A percentile compares a stretch with the other conserved stretches of the same genome.
phyloP scores from a whole-genome alignment of 2,888 invertebrate genomes.

The Cryptops parisi region DNA sequence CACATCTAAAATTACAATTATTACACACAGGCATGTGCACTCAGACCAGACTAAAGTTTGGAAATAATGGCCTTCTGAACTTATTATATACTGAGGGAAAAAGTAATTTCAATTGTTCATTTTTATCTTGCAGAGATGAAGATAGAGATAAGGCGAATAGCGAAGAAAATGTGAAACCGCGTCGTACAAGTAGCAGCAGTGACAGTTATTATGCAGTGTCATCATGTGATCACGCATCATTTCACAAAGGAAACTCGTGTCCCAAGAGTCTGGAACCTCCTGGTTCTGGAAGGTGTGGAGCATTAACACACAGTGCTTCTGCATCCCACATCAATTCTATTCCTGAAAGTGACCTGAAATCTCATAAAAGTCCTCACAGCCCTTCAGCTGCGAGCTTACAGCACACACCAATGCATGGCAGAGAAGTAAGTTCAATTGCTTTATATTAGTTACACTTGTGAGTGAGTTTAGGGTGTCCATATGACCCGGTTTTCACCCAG shows the following conservation, averaged over 20 bases:
- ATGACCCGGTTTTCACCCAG: too few relatives aligned
- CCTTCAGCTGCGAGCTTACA: slow-evolving; percentile 5
- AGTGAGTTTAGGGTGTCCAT: too few relatives aligned
- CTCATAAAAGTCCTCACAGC: slow-evolving; percentile 1
- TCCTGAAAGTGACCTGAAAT: neutral
- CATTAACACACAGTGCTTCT: slow-evolving; percentile 15
- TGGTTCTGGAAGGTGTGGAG: neutral
- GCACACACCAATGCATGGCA: neutral
- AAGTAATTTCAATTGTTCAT: neutral
- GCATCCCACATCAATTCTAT: slow-evolving; percentile 14
- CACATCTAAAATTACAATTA: too few relatives aligned
- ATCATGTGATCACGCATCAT: neutral
- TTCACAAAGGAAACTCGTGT: neutral
- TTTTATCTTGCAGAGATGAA: slow-evolving; percentile 42
- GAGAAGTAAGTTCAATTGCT: neutral
- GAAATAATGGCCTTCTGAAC: too few relatives aligned
- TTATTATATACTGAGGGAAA: too few relatives aligned
- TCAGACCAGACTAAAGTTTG: too few relatives aligned
- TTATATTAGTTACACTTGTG: neutral
- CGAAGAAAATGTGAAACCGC: slow-evolving; percentile 33
- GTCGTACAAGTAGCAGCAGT: slow-evolving; percentile 19
- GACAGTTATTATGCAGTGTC: slow-evolving; percentile 9
- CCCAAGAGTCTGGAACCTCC: neutral
- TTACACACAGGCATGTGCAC: too few relatives aligned
- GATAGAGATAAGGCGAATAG: slow-evolving; percentile 44